Base-by-base conservation (phyloP, 2,888 invertebrate species). In the Lithodes maja region DNA sequence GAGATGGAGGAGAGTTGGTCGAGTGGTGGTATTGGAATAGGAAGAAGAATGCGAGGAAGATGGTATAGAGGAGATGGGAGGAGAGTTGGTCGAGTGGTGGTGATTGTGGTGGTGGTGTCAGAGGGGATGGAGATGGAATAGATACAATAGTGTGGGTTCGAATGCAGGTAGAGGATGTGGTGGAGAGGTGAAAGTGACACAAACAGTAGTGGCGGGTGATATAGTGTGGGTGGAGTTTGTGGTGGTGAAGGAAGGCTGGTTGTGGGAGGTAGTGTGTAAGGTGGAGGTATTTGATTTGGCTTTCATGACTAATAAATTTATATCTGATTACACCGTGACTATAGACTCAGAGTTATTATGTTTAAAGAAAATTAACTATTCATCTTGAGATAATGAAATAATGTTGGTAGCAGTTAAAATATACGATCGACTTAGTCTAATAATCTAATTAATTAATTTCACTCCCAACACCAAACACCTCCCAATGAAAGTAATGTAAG, bases 31-130 rank as follows among this genome's bases (percentile, higher is more conserved):
- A 52, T 5, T 77, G 77, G 7, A 49, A 49, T 49, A 12, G 49
- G 7, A 3, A n/a, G 71, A 71, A n/a, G n/a, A n/a, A n/a, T n/a
- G n/a, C n/a, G n/a, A n/a, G n/a, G n/a, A n/a, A n/a, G n/a, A n/a
- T n/a, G n/a, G n/a, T n/a, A n/a, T n/a, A n/a, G 55, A 55, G 9
- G 5, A 55, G 55, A 55, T 9, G 55, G 55, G 9, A 9, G 9
- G 55, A 74, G 3, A 3, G 74, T 3, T 3, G n/a, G 74, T 5
- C 74, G n/a, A 54, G 9, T 12, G 54, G 69, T 9, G 17, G 80
- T 68, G 52, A 69, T 50, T 1, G 15, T 69, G 82, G 82, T 82
- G 82, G 69, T 82, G 82, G 69, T 82, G 82, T 33, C 33, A 33
- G 33, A 33, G 33, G 33, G 33, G 52, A 69, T 50, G 77, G 77